Evolutionary conservation across 2,888 invertebrate species (phyloP).

Genomic region (Euproctis similis): DNA sequence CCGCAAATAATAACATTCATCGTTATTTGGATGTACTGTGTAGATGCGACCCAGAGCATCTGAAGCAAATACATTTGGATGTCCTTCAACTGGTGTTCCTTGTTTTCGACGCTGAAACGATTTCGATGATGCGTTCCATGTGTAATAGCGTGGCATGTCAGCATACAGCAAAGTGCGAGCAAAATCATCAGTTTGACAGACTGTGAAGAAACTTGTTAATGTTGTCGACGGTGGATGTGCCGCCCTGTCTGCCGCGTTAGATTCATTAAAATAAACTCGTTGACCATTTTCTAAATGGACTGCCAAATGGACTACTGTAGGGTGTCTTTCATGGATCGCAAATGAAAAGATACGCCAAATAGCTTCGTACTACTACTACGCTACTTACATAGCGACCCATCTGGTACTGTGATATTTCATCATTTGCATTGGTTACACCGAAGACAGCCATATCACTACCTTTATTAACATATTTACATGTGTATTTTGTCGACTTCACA

Average conservation of each 20-base stretch:
- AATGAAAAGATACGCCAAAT: conserved; percentile 11
- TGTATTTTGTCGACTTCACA: conserved; percentile 1
- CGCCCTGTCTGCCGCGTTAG: conserved; percentile 5
- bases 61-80: conserved; percentile 15
- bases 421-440: conserved; percentile 12
- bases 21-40: conserved; percentile 2
- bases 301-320: conserved; percentile 13
- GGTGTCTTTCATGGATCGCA: conserved; percentile 11
- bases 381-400: conserved; percentile 21
- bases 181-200: conserved; percentile 11
- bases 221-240: conserved; percentile 7
- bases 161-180: conserved; percentile 1
- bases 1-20: conserved; percentile 1
- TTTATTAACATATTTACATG: conserved; percentile 2
- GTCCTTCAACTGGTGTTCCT: conserved; percentile 16
- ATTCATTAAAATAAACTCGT: conserved; percentile 8
- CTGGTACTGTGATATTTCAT: conserved; percentile 18
- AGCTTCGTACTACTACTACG: too few species aligned
- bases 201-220: conserved; percentile 18
- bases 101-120: conserved; percentile 5
- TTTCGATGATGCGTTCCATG: conserved; percentile 2
- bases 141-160: conserved; percentile 2
- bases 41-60: conserved; percentile 14
- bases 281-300: conserved; percentile 12
- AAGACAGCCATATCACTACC: conserved; percentile 1